These are phyloP conservation scores for Labrus mixtus DNA, from an alignment of 2,113 vertebrate species.

Conservation along the genomic window DNA sequence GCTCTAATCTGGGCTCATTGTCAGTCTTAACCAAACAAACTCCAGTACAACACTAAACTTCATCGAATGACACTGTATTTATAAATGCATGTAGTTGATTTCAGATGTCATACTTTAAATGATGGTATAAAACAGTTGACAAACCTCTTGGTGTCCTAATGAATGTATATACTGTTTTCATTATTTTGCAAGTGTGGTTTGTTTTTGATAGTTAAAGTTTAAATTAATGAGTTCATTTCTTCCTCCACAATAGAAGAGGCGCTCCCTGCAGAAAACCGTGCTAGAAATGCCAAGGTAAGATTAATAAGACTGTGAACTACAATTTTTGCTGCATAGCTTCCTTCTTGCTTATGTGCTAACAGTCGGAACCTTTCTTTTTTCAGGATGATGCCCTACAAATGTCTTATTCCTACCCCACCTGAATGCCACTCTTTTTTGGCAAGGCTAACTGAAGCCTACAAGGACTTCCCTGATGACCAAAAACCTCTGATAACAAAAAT, in stretches of 20 bases:
- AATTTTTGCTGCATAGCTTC: neutral
- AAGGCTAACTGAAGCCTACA: conserved; percentile 51
- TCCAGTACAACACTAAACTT: neutral
- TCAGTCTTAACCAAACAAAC: neutral
- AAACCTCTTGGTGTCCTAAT: too few relatives aligned
- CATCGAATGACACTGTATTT: neutral
- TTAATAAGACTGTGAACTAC: neutral
- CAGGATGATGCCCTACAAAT: conserved; percentile 30
- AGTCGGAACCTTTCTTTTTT: neutral
- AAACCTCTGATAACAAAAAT: conserved; percentile 59
- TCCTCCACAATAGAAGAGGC: conserved; percentile 6
- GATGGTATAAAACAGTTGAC: too few relatives aligned
- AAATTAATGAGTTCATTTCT: neutral
- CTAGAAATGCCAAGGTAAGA: conserved; percentile 59
- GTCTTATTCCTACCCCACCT: neutral
- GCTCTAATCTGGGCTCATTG: neutral
- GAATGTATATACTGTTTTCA: too few relatives aligned
- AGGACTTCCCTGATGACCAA: conserved; percentile 36
- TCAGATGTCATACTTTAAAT: too few relatives aligned
- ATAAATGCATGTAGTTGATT: too few relatives aligned
- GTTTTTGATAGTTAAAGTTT: neutral
- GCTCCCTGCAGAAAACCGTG: conserved; percentile 55
- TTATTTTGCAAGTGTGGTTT: neutral
- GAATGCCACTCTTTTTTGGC: conserved; percentile 23
- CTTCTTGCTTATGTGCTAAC: neutral